A percentile compares a stretch with the other conserved stretches of the same genome.
Evolutionary conservation across 2,888 invertebrate genomes (phyloP).

Genomic region (Caenorhabditis sp.): DNA sequence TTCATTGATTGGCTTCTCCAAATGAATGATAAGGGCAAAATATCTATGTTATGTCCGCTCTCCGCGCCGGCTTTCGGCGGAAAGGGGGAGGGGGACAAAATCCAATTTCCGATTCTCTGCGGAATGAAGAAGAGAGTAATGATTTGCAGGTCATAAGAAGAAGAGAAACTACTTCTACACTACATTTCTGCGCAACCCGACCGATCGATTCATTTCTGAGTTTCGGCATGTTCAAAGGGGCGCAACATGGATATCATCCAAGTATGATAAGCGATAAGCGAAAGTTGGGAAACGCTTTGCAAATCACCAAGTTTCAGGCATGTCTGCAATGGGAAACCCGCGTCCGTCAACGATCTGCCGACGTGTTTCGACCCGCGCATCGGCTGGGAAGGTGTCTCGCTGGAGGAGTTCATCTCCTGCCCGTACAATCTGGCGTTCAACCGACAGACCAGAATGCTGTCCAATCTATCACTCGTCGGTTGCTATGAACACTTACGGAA

Average conservation of each 20-base stretch:
- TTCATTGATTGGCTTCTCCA: conserved; percentile 31
- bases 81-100: conserved; percentile 5
- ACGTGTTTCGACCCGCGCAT: conserved; percentile 80
- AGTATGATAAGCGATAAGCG: conserved; percentile 40
- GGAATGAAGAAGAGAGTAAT: conserved; percentile 37
- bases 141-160: conserved; percentile 79
- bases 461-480: conserved; percentile 93
- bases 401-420: conserved; percentile 92
- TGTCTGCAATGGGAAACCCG: conserved; percentile 81
- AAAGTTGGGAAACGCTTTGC: conserved; percentile 9
- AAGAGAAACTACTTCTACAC: conserved; percentile 90
- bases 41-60: conserved; percentile 9
- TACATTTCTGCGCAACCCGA: conserved; percentile 93
- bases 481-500: conserved; percentile 84
- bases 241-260: conserved; percentile 74
- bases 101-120: conserved; percentile 36
- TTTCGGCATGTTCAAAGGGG: conserved; percentile 93
- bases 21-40: conserved; percentile 21
- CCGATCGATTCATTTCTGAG: conserved; percentile 93
- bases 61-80: not conserved
- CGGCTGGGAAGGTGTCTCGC: conserved; percentile 85
- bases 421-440: conserved; percentile 95
- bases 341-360: conserved; percentile 88
- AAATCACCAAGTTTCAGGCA: conserved; percentile 69
- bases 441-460: conserved; percentile 96